These are phyloP conservation scores for Phortica variegata DNA, from an alignment of 1,140 invertebrate species.

Conservation along the genomic window DNA sequence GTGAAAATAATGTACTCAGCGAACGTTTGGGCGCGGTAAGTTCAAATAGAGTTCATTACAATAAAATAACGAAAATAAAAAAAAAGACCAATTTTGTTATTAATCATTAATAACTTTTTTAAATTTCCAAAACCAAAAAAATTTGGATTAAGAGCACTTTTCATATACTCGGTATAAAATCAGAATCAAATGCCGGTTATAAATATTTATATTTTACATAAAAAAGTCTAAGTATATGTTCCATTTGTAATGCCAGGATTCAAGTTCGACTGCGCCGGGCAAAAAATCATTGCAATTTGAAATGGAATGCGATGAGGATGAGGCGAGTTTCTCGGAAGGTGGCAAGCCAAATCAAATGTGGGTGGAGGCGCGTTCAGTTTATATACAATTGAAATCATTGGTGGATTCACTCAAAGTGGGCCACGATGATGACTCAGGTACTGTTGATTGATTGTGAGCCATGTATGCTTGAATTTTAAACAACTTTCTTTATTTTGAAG, in stretches of 20 bases:
- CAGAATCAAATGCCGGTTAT: no score
- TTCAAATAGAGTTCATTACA: no score
- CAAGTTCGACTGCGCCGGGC: conserved; percentile 48
- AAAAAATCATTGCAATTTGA: conserved; percentile 69
- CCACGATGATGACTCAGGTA: conserved; percentile 67
- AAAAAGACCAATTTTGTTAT: no score
- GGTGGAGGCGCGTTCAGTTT: conserved; percentile 65
- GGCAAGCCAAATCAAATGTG: conserved; percentile 59
- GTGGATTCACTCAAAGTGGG: conserved; percentile 70
- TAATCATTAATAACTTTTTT: no score
- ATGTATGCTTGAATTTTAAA: neutral
- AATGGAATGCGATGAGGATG: conserved; percentile 71
- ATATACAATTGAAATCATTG: conserved; percentile 68
- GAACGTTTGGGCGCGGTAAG: conserved; percentile 62
- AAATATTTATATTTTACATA: no score
- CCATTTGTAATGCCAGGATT: conserved; percentile 30
- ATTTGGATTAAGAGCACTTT: no score
- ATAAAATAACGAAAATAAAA: no score
- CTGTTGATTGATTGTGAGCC: conserved; percentile 14
- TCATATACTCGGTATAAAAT: no score
- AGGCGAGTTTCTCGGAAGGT: conserved; percentile 58
- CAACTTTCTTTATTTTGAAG: conserved; percentile 33
- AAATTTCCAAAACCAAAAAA: no score
- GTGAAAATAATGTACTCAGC: conserved; percentile 66
- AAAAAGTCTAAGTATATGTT: neutral